Evolutionary conservation across 2,113 vertebrate species (phyloP).

Genomic region (Lonchura striata): DNA sequence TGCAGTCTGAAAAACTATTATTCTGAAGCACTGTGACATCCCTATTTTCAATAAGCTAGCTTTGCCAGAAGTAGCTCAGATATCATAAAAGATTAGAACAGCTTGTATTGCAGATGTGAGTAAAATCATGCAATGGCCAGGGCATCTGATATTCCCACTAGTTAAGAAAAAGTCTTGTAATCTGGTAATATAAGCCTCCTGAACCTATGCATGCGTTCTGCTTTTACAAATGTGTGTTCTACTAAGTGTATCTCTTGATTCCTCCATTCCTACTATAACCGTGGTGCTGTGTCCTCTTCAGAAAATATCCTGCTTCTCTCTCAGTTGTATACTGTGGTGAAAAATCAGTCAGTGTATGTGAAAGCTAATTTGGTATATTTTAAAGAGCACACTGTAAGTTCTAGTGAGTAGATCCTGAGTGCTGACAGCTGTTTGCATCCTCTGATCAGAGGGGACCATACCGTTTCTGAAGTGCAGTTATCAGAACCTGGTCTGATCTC

Average conservation of each 20-base stretch:
- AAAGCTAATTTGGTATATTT: neutral
- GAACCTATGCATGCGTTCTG: rapidly evolving
- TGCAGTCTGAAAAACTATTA: neutral
- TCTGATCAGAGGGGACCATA: neutral
- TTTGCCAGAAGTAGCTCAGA: neutral
- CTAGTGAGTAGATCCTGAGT: no score
- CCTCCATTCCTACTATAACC: neutral
- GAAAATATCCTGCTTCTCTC: neutral
- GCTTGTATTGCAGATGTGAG: neutral
- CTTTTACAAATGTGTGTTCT: neutral
- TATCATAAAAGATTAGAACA: rapidly evolving
- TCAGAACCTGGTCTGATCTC: neutral
- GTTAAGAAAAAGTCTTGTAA: neutral
- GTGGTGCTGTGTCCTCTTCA: neutral
- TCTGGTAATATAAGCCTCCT: neutral
- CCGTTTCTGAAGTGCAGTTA: neutral
- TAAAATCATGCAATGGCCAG: neutral
- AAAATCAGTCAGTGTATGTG: neutral
- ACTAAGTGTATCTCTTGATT: rapidly evolving
- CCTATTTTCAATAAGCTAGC: rapidly evolving
- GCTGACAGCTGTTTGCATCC: neutral
- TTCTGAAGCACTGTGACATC: neutral
- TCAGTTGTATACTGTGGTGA: neutral
- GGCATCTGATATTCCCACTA: neutral
- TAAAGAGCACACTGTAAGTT: neutral